Percentiles rank a stretch among this genome's conserved stretches.
Conservation (phyloP, 2,113 vertebrate genomes). For the Upupa epops region DNA sequence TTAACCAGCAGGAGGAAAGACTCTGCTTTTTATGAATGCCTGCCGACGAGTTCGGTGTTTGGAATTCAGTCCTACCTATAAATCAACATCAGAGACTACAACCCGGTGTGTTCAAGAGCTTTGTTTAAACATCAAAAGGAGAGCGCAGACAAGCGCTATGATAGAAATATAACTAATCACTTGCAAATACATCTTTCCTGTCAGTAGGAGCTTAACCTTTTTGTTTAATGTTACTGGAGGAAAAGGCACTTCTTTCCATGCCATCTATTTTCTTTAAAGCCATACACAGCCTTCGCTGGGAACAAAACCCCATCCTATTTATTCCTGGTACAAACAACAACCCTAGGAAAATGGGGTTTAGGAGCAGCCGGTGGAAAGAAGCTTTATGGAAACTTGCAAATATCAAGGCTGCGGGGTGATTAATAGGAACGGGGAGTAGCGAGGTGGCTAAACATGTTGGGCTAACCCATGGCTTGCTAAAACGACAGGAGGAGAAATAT, state of each 20-base stretch:
- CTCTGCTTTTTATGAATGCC: constrained; percentile 74
- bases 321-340: constrained; percentile 41
- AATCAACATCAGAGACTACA: constrained; percentile 84
- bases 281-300: constrained; percentile 12
- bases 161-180: constrained; percentile 84
- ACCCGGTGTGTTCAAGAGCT: constrained; percentile 80
- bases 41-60: constrained; percentile 76
- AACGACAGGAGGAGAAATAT: not conserved
- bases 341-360: constrained; percentile 6
- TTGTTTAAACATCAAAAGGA: constrained; percentile 86
- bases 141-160: constrained; percentile 76
- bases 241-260: constrained; percentile 71
- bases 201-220: constrained; percentile 84
- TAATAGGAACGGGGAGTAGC: constrained; percentile 24
- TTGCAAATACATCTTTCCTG: constrained; percentile 84
- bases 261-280: constrained; percentile 68
- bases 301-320: constrained; percentile 66
- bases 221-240: constrained; percentile 77
- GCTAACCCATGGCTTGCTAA: not conserved
- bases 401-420: constrained; percentile 32
- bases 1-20: constrained; percentile 76
- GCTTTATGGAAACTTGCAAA: constrained; percentile 8
- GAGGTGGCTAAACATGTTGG: not conserved
- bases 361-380: constrained; percentile 8
- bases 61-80: constrained; percentile 83